phyloP scores from a whole-genome alignment of 2,797 vertebrate species.

The Gambelia wislizenii region DNA sequence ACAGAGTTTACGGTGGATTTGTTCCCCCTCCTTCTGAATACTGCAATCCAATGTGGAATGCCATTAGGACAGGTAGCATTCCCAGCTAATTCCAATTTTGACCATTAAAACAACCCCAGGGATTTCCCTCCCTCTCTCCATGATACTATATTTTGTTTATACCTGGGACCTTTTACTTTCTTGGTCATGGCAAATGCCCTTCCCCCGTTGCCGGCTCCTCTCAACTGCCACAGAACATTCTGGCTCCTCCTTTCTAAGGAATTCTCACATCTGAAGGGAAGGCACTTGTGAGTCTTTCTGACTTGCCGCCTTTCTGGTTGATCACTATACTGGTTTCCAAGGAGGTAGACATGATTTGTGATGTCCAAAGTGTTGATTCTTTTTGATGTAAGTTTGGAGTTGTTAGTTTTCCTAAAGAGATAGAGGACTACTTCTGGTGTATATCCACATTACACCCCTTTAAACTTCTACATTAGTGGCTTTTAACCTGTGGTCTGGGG shows the following conservation, averaged over 20 bases:
- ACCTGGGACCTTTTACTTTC: background rate
- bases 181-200: background rate
- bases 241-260: constrained; percentile 15
- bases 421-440: background rate
- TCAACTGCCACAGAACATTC: constrained; percentile 38
- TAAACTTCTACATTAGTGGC: background rate
- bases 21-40: too few species aligned
- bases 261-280: background rate
- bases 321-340: background rate
- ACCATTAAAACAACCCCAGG: too few species aligned
- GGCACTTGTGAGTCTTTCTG: background rate
- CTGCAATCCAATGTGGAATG: too few species aligned
- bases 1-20: too few species aligned
- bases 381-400: background rate
- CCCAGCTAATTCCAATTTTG: too few species aligned
- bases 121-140: too few species aligned
- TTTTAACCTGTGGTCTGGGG: too few species aligned
- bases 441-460: background rate
- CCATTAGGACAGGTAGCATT: too few species aligned
- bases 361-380: background rate
- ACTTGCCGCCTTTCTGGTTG: background rate
- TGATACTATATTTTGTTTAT: background rate
- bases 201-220: background rate
- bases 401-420: background rate
- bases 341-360: background rate